Percentiles rank a stretch among this genome's conserved stretches.
Evolutionary conservation across 1,140 invertebrate species (phyloP).

Genomic region (Formica selysi): DNA sequence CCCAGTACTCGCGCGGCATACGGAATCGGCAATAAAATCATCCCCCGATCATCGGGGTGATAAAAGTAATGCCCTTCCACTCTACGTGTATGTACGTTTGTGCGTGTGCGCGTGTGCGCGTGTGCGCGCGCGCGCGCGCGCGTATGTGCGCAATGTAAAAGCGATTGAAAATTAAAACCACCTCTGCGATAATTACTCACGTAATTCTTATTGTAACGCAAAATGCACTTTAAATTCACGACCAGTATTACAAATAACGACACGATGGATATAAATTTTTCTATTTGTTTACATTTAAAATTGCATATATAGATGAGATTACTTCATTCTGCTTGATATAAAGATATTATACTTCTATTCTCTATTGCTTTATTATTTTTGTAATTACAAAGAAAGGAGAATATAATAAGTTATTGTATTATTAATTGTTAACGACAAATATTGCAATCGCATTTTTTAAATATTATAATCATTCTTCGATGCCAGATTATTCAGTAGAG

Average conservation of each 20-base stretch:
- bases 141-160: not conserved
- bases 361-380: not conserved
- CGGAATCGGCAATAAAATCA: constrained; percentile 83
- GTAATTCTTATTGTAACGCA: not conserved
- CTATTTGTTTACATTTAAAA: not conserved
- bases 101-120: not conserved
- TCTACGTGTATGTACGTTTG: not conserved
- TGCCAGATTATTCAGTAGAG: no score
- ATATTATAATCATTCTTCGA: no score
- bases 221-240: not conserved
- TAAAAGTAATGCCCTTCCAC: constrained; percentile 69
- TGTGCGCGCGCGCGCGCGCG: not conserved
- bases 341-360: not conserved
- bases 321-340: not conserved
- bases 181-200: not conserved
- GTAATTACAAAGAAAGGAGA: not conserved
- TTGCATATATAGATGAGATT: not conserved
- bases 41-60: constrained; percentile 79
- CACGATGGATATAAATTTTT: not conserved
- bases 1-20: constrained; percentile 80
- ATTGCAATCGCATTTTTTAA: no score
- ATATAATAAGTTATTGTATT: not conserved
- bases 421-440: no score
- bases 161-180: constrained; percentile 64
- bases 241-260: not conserved